Conservation (phyloP, 64 coral and sea anemone species). For the Catalaphyllia jardinei region DNA sequence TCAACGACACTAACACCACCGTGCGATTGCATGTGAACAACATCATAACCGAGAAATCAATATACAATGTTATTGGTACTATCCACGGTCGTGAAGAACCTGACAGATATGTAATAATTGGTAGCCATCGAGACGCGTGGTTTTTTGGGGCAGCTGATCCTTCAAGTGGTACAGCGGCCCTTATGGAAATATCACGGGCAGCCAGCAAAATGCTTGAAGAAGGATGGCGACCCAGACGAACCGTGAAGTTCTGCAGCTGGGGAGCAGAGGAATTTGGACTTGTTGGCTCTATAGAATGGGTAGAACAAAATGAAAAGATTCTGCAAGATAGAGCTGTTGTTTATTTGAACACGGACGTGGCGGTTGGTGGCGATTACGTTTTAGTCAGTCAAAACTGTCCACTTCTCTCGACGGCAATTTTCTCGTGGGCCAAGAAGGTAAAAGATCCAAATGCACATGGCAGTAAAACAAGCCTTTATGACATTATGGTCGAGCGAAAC, state of each 20-base stretch:
- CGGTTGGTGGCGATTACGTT: slow-evolving; percentile 70
- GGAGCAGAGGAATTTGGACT: slow-evolving; percentile 77
- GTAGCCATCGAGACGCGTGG: slow-evolving; percentile 79
- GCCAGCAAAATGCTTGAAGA: slow-evolving; percentile 45
- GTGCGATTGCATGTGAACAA: slow-evolving; percentile 62
- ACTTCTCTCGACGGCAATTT: slow-evolving; percentile 20
- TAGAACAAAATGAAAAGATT: slow-evolving; percentile 73
- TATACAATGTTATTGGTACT: slow-evolving; percentile 86
- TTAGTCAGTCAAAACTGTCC: slow-evolving; percentile 20
- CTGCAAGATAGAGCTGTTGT: slow-evolving; percentile 69
- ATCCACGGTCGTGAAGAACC: slow-evolving; percentile 69
- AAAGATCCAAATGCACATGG: slow-evolving; percentile 83
- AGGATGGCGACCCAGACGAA: slow-evolving; percentile 77
- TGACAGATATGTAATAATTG: slow-evolving; percentile 76
- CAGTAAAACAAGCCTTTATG: slow-evolving; percentile 67
- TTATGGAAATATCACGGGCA: slow-evolving; percentile 68
- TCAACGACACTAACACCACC: slow-evolving; percentile 30
- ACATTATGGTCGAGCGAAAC: slow-evolving; percentile 77
- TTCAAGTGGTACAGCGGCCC: slow-evolving; percentile 68
- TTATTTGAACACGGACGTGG: slow-evolving; percentile 82
- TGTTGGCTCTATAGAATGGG: slow-evolving; percentile 85
- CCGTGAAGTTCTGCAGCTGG: slow-evolving; percentile 82
- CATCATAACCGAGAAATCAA: slow-evolving; percentile 35
- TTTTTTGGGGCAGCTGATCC: slow-evolving; percentile 73
- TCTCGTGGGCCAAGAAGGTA: slow-evolving; percentile 71